Evolutionary conservation across 2,113 vertebrate genomes (phyloP), one percentile per base, ranked within the genome.

Genomic region (Hypocryptadius cinnamomeus): DNA sequence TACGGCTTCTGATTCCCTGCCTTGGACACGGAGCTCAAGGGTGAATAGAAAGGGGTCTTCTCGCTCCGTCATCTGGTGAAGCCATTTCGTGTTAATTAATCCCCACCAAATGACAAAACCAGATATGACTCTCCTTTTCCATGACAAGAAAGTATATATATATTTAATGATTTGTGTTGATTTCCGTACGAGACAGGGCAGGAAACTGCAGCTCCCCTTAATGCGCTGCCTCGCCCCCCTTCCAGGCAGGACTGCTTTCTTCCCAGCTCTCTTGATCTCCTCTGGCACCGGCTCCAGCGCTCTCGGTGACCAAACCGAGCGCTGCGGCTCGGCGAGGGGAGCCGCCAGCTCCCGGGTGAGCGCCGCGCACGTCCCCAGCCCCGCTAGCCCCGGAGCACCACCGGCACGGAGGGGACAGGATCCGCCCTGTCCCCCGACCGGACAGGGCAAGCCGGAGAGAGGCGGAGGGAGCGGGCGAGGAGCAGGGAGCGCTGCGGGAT

Each of bases 41-140:
- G 54, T 27, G 14, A 21, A n/a, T 17, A 54, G 73, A 45, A 79
- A 37, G 40, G n/a, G 33, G 31, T 72, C 30, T 44, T 63, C 51
- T 40, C 5, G 1, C 35, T 69, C 50, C 3, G 6, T 95, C 80
- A 68, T 53, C 69, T 86, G 85, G 72, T 11, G 53, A 89, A 94
- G 22, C 21, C 59, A 66, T 89, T 76, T 79, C 42, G 7, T 47
- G 19, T 79, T 95, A 71, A 92, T 96, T 90, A 78, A 76, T 81
- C 45, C 53, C 57, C n/a, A 24, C 42, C 66, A 85, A 86, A 92
- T 30, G 70, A 44, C 57, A 95, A 95, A 95, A 72, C 14, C 63
- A 96, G 90, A 87, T 90, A 85, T 8, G 22, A 70, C 40, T 25
- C 27, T 68, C 35, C 27, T 86, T 93, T 95, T 93, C 86, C 86